Evolutionary conservation across 1,140 invertebrate species (phyloP).

Genomic region (Dendrolimus kikuchii): DNA sequence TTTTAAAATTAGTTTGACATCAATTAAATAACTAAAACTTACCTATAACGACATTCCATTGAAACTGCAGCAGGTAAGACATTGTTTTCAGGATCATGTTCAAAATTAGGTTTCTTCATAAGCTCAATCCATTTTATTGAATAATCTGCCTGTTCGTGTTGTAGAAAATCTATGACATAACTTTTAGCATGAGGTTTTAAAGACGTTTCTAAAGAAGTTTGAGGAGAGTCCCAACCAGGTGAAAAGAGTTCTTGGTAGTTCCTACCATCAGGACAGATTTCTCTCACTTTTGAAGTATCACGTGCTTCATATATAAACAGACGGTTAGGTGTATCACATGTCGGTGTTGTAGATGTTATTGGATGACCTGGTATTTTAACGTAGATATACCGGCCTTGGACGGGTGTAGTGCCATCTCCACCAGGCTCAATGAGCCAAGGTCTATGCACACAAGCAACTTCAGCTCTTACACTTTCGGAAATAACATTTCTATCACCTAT

Average conservation of each 20-base stretch:
- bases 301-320: conserved; percentile 81
- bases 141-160: conserved; percentile 80
- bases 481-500: conserved; percentile 65
- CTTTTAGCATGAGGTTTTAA: conserved; percentile 76
- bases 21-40: conserved; percentile 25
- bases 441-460: conserved; percentile 78
- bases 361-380: conserved; percentile 79
- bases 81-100: conserved; percentile 69
- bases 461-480: conserved; percentile 66
- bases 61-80: conserved; percentile 75
- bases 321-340: conserved; percentile 80
- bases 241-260: conserved; percentile 81
- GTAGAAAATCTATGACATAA: conserved; percentile 81
- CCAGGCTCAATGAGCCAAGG: conserved; percentile 86
- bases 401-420: conserved; percentile 65
- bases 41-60: conserved; percentile 82
- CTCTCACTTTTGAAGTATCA: conserved; percentile 73
- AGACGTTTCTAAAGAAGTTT: conserved; percentile 63
- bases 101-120: conserved; percentile 77
- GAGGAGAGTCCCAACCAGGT: conserved; percentile 78
- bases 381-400: conserved; percentile 80
- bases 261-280: conserved; percentile 76
- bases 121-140: conserved; percentile 85
- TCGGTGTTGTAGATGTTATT: conserved; percentile 69
- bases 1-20: too few relatives aligned